phyloP scores from a whole-genome alignment of 1,140 invertebrate species.

The Thaumetopoea pityocampa region DNA sequence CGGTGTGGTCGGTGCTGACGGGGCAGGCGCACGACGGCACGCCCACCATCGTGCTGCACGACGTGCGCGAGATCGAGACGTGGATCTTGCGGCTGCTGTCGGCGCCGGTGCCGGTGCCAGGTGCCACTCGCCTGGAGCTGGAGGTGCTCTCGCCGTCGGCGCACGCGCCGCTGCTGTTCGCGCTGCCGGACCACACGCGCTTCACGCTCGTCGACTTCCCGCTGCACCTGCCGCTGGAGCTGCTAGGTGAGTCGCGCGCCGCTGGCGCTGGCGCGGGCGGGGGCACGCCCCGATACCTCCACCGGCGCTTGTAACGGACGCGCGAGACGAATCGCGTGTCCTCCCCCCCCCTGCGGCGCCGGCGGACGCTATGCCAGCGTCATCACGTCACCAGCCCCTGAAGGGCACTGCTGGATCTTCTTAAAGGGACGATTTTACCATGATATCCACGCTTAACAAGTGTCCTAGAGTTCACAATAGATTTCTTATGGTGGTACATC shows the following conservation, averaged over 20 bases:
- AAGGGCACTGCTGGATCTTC: too few species aligned
- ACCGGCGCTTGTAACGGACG: too few species aligned
- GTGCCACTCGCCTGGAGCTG: conserved; percentile 96
- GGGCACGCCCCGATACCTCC: too few species aligned
- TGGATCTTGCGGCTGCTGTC: conserved; percentile 97
- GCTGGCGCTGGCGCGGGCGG: too few species aligned
- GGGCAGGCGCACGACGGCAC: conserved; percentile 85
- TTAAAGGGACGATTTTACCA: too few species aligned
- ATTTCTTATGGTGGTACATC: too few species aligned
- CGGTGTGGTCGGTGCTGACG: conserved; percentile 93
- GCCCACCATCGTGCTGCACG: conserved; percentile 93
- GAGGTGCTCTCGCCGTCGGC: conserved; percentile 93
- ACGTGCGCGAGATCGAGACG: conserved; percentile 98
- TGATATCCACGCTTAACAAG: too few species aligned
- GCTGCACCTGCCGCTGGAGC: conserved; percentile 96
- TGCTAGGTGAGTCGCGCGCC: conserved; percentile 88
- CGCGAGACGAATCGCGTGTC: too few species aligned
- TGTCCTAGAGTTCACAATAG: too few species aligned
- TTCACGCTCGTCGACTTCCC: conserved; percentile 99
- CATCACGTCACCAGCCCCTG: too few species aligned
- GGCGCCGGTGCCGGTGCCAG: conserved; percentile 97
- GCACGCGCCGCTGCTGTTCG: conserved; percentile 93
- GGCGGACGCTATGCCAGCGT: too few species aligned
- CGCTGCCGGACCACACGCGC: conserved; percentile 96
- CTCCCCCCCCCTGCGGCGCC: too few species aligned